Conservation (phyloP, 2,797 vertebrate genomes). For the Graptemys geographica region DNA sequence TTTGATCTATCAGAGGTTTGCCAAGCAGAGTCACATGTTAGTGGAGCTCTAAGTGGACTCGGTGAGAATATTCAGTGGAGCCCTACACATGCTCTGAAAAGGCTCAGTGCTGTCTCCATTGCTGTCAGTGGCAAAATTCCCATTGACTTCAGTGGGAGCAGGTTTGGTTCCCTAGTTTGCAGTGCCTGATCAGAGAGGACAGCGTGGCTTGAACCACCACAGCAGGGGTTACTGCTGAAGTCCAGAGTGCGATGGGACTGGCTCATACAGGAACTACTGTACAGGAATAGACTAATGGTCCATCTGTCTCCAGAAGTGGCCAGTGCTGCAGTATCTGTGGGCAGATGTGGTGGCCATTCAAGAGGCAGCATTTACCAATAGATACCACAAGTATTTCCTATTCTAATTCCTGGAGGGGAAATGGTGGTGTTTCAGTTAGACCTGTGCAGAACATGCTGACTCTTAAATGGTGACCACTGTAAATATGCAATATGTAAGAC, state of each 20-base stretch:
- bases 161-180: conserved; percentile 50
- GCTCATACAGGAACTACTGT: not conserved
- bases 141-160: not conserved
- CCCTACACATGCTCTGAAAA: not conserved
- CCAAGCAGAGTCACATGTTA: not conserved
- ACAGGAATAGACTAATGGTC: not conserved
- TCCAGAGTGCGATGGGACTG: not conserved
- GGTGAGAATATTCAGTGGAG: not conserved
- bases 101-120: not conserved
- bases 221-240: not conserved
- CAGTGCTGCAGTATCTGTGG: not conserved
- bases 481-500: not conserved
- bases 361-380: not conserved
- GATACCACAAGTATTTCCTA: not conserved
- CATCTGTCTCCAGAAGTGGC: not conserved
- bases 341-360: conserved; percentile 1
- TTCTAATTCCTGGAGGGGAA: not conserved
- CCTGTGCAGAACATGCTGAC: not conserved
- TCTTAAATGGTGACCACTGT: not conserved
- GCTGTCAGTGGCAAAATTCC: conserved; percentile 16
- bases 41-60: not conserved
- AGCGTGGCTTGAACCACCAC: not conserved
- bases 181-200: not conserved
- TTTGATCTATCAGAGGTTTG: not conserved
- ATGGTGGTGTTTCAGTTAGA: not conserved